These are phyloP conservation scores for Hemicordylus capensis DNA, from an alignment of 2,113 vertebrate genomes.

Conservation along the genomic window DNA sequence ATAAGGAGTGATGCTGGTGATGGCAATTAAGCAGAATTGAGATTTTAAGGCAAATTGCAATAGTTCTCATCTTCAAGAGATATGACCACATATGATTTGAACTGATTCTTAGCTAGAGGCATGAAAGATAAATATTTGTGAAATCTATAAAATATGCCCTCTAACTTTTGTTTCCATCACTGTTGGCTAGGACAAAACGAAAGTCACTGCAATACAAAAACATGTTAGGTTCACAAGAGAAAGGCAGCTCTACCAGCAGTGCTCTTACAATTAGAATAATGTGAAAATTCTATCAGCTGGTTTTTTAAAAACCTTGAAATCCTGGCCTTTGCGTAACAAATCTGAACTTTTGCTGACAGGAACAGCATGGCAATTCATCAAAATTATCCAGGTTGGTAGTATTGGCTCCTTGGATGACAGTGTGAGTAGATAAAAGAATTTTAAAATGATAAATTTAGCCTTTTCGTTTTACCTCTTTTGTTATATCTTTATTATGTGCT, in stretches of 20 bases:
- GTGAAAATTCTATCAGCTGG: background rate
- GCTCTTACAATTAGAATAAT: background rate
- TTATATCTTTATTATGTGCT: background rate
- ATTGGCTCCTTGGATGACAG: background rate
- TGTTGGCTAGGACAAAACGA: background rate
- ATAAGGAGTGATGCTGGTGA: background rate
- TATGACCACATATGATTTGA: background rate
- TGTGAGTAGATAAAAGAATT: background rate
- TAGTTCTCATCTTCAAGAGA: background rate
- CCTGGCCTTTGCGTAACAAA: too few relatives aligned
- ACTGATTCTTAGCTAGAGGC: background rate
- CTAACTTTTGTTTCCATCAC: background rate
- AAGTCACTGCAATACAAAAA: background rate
- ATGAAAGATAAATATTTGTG: background rate
- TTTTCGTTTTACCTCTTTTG: background rate
- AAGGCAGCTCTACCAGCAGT: background rate
- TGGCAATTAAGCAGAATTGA: background rate
- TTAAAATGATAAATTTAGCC: background rate
- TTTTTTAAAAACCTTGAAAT: background rate
- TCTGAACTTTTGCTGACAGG: too few relatives aligned
- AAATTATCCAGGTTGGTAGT: background rate
- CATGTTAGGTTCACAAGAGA: background rate
- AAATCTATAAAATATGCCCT: background rate
- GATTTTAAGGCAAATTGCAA: background rate
- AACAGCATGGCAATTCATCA: background rate